phyloP scores from a whole-genome alignment of 1,140 invertebrate genomes.

The Panulirus ornatus region DNA sequence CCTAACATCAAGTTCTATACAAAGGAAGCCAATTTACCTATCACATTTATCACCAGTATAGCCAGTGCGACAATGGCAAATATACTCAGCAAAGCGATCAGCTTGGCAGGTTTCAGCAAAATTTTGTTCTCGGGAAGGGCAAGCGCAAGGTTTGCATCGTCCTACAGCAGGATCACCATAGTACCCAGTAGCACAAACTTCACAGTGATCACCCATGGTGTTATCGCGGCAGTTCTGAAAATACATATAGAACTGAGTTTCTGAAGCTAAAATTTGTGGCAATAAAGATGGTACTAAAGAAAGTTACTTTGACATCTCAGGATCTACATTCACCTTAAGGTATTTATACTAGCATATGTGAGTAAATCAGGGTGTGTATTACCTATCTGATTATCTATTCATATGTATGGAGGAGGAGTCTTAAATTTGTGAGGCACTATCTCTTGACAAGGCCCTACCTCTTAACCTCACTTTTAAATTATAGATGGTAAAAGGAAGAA shows the following conservation, averaged over 20 bases:
- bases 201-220: constrained; percentile 87
- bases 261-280: constrained; percentile 1
- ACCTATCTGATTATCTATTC: too few relatives aligned
- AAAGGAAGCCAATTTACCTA: constrained; percentile 78
- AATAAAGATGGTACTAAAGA: too few relatives aligned
- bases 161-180: constrained; percentile 86
- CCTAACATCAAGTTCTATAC: too few relatives aligned
- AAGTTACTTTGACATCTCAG: neutral
- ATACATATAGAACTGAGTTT: neutral
- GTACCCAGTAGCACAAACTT: constrained; percentile 89
- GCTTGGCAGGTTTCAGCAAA: constrained; percentile 85
- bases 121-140: constrained; percentile 86
- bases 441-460: too few relatives aligned
- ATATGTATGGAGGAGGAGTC: too few relatives aligned
- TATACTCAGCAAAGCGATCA: constrained; percentile 76
- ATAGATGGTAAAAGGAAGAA: too few relatives aligned
- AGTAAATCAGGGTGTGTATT: too few relatives aligned
- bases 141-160: constrained; percentile 85
- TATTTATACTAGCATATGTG: too few relatives aligned
- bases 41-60: constrained; percentile 84
- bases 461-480: too few relatives aligned
- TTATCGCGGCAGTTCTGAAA: constrained; percentile 89
- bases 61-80: constrained; percentile 81
- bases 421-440: too few relatives aligned
- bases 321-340: too few relatives aligned